Conservation (phyloP, 30 jellyfish, hydroid and myxozoan genomes). For the Aurelia sp. region DNA sequence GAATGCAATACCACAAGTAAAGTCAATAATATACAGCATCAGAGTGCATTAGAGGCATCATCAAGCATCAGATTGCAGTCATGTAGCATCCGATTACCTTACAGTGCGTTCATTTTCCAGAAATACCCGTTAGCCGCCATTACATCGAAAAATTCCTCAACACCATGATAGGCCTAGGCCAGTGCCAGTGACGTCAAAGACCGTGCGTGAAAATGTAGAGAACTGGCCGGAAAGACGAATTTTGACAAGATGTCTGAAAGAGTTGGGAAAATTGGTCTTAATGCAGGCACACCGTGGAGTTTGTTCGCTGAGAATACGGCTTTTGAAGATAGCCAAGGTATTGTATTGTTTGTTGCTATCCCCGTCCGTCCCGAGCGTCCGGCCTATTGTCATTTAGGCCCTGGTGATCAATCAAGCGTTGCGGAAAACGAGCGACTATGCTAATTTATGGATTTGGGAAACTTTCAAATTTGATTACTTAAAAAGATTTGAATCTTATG, state of each 20-base stretch:
- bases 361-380: neutral
- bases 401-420: slow-evolving; percentile 40
- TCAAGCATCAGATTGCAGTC: slow-evolving; percentile 4
- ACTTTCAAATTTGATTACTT: neutral
- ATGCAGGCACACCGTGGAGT: slow-evolving; percentile 95
- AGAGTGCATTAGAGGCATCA: neutral
- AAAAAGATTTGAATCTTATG: neutral
- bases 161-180: slow-evolving; percentile 29
- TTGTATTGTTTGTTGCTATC: slow-evolving; percentile 35
- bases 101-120: neutral
- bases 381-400: slow-evolving; percentile 28
- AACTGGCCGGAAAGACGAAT: neutral
- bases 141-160: slow-evolving; percentile 27
- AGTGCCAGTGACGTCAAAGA: slow-evolving; percentile 78
- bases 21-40: neutral
- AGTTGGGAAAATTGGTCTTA: slow-evolving; percentile 84
- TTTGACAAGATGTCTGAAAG: slow-evolving; percentile 81
- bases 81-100: slow-evolving; percentile 17
- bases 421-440: slow-evolving; percentile 11
- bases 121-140: neutral
- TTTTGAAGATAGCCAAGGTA: slow-evolving; percentile 88
- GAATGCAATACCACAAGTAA: neutral
- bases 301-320: slow-evolving; percentile 94
- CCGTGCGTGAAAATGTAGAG: slow-evolving; percentile 51
- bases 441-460: neutral